A percentile compares a stretch with the other conserved stretches of the same genome.
phyloP scores from a whole-genome alignment of 2,888 invertebrate species.

The Nephrotoma flavescens region DNA sequence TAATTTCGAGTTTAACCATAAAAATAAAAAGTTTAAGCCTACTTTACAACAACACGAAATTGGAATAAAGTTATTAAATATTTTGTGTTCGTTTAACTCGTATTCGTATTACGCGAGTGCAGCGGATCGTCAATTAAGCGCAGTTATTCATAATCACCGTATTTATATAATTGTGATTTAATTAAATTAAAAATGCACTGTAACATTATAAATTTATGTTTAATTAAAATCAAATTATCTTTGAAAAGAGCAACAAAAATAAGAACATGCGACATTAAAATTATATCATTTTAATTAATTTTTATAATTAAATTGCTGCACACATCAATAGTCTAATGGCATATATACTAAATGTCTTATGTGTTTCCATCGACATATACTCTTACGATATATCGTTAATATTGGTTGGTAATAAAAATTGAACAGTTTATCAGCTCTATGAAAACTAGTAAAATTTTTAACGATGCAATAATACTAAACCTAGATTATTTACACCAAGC shows the following conservation, averaged over 20 bases:
- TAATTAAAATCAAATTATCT: background rate
- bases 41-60: background rate
- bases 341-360: background rate
- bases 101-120: background rate
- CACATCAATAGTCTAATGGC: background rate
- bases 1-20: background rate
- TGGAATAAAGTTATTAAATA: background rate
- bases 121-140: background rate
- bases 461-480: too few species aligned
- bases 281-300: background rate
- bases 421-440: too few species aligned
- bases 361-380: too few species aligned
- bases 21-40: too few species aligned
- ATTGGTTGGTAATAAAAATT: too few species aligned
- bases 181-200: background rate
- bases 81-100: background rate
- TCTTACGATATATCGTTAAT: too few species aligned
- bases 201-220: background rate
- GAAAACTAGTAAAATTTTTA: too few species aligned
- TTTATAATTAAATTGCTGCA: background rate
- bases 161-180: background rate
- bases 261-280: background rate
- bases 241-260: background rate
- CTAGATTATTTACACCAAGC: too few species aligned
- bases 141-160: background rate